phyloP scores from a whole-genome alignment of 2,797 vertebrate species.

The Falco berigora region DNA sequence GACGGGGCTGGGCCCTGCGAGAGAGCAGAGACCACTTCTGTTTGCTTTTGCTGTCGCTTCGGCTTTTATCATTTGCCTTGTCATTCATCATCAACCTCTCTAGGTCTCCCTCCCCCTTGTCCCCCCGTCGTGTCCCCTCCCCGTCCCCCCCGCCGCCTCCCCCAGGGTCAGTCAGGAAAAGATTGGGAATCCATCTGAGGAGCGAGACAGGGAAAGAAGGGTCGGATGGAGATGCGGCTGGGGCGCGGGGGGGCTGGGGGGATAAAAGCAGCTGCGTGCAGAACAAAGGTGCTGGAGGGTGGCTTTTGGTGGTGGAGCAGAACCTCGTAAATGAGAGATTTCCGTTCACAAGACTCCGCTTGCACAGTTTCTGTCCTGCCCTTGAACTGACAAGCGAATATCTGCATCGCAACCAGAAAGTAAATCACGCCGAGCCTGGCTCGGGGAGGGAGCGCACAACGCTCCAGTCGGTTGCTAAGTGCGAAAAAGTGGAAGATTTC shows the following conservation, averaged over 20 bases:
- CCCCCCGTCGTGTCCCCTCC: too few relatives aligned
- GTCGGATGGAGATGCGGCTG: background rate
- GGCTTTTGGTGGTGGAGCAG: constrained; percentile 64
- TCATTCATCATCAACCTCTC: constrained; percentile 25
- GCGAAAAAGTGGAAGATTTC: constrained; percentile 44
- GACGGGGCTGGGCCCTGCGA: background rate
- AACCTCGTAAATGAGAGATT: constrained; percentile 74
- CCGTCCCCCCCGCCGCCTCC: background rate
- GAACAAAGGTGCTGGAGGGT: constrained; percentile 62
- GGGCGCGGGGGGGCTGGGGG: background rate
- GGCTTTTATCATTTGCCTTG: constrained; percentile 44
- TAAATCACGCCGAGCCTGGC: constrained; percentile 45
- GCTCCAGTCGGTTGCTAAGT: constrained; percentile 54
- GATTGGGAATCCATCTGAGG: background rate
- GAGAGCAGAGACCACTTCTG: constrained; percentile 13
- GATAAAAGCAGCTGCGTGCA: constrained; percentile 47
- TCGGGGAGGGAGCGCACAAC: background rate
- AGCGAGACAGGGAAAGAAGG: constrained; percentile 16
- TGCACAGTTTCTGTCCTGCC: constrained; percentile 75
- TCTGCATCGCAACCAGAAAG: constrained; percentile 63
- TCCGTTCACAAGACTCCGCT: constrained; percentile 72
- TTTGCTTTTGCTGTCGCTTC: constrained; percentile 41
- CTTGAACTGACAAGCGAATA: constrained; percentile 78
- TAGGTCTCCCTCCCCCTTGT: background rate
- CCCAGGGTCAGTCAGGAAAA: constrained; percentile 3